Percentiles rank a stretch among this genome's conserved stretches.
Conservation (phyloP, 2,113 vertebrate species). For the Psittacus erithacus region DNA sequence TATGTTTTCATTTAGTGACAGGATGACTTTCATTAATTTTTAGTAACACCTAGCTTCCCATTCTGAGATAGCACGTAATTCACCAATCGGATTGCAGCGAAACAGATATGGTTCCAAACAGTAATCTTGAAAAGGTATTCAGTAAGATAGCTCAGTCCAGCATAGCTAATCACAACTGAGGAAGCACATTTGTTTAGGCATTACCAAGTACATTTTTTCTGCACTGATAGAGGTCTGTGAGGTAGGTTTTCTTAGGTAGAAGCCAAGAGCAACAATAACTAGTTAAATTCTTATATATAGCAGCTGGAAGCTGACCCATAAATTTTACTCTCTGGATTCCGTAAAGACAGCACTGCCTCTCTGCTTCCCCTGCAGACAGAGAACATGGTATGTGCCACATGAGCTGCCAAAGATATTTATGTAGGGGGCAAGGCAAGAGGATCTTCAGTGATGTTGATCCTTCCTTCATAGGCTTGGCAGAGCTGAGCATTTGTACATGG, state of each 20-base stretch:
- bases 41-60: background rate
- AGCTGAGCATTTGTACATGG: accelerated
- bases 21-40: background rate
- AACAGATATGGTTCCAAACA: background rate
- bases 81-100: background rate
- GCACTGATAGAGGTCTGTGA: background rate
- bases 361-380: background rate
- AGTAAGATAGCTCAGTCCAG: background rate
- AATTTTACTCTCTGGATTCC: background rate
- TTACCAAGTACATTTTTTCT: background rate
- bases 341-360: background rate
- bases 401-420: background rate
- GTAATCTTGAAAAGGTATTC: background rate
- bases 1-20: background rate
- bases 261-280: background rate
- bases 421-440: background rate
- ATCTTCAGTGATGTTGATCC: background rate
- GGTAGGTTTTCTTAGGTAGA: background rate
- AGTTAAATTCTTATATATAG: background rate
- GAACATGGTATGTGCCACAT: background rate
- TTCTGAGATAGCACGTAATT: background rate
- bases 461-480: background rate
- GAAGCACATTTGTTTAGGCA: background rate
- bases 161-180: background rate
- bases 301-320: background rate